Conservation (phyloP, 2,113 vertebrate species). For the Gnathochromis pfefferi region DNA sequence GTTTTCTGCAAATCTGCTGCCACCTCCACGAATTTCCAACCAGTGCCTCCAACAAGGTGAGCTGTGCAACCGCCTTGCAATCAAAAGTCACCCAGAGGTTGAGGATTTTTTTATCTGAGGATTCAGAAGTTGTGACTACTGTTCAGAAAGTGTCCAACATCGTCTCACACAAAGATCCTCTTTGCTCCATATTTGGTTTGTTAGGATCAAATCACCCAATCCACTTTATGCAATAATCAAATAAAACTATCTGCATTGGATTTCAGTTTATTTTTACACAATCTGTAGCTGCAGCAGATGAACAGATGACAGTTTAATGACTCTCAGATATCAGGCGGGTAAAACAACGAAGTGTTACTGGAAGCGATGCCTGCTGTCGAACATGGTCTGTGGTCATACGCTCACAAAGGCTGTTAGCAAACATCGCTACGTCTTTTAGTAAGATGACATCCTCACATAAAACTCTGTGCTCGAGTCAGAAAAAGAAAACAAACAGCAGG, state of each 20-base stretch:
- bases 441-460: not conserved
- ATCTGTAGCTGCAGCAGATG: not conserved
- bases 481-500: not conserved
- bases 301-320: not conserved
- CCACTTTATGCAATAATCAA: not conserved
- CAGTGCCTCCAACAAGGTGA: not conserved
- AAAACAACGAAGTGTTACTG: not conserved
- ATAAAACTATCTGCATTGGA: not conserved
- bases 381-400: not conserved
- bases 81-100: not conserved
- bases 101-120: not conserved
- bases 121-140: not conserved
- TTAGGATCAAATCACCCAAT: not conserved
- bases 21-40: not conserved
- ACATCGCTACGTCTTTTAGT: not conserved
- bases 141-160: not conserved
- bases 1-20: not conserved
- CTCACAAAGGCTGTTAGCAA: not conserved
- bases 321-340: not conserved
- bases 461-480: not conserved
- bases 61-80: not conserved
- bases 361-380: not conserved
- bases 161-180: not conserved
- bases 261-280: not conserved
- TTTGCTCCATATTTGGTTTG: not conserved